Evolutionary conservation across 2,113 vertebrate species (phyloP), one percentile per base, ranked within the genome.

Genomic region (Carassius gibelio): DNA sequence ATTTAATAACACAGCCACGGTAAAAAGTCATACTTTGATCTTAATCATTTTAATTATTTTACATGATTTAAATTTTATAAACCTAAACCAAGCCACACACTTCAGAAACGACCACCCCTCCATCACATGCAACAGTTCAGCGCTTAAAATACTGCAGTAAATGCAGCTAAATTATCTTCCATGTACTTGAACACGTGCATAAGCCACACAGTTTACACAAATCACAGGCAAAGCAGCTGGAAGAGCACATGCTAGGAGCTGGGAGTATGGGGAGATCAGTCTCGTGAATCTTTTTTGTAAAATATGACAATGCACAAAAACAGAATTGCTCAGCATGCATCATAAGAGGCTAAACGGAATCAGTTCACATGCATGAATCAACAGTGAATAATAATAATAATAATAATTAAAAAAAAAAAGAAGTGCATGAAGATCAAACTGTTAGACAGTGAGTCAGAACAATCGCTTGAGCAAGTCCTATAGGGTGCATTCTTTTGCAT

Each of bases 51-150:
- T 9, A 9, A 8, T 8, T 11, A 23, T 62, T 61, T 23, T 10
- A 11, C 23, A 23, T 23, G 23, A 13, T 10, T 11, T 48, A 2
- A 2, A 48, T 48, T 48, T 62, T 11, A 38, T 30, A 30, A 30
- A 30, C 34, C 8, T 36, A 57, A 77, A 57, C 26, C 8, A 77
- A 57, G 30, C 75, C 86, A 85, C 77, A 83, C 19, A 66, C 61
- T 69, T 68, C 55, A 36, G 55, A 86, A 59, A 76, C 87, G 90
- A 92, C 91, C 87, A 87, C 89, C 90, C 85, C 84, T 90, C 88
- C 69, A 86, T 26, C 84, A 89, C 90, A 68, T 86, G 38, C 84
- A 90, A 91, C 10, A 59, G 59, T 34, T 59, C 8, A 36, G 17
- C 34, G 15, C 6, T 36, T 17, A 17, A 36, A 68, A 68, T 3